Percentiles rank a stretch among this genome's conserved stretches.
Evolutionary conservation across 2,797 vertebrate genomes (phyloP).

Genomic region (Chaetophractus vellerosus): DNA sequence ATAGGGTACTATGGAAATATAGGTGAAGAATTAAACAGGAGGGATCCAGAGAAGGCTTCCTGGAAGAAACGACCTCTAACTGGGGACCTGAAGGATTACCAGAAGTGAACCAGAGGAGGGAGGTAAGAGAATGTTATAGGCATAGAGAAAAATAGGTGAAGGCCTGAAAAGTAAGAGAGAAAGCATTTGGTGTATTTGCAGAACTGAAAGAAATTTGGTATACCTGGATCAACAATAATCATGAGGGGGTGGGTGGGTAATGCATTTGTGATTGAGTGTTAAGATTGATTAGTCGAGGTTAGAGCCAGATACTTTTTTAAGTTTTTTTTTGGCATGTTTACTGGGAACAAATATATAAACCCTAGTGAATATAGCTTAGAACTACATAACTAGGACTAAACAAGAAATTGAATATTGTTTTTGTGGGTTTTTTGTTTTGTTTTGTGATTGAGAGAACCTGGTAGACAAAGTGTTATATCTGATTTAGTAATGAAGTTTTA

Average conservation of each 20-base stretch:
- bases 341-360: slow-evolving; percentile 16
- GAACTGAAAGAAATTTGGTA: slow-evolving; percentile 53
- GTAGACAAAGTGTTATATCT: not conserved
- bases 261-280: slow-evolving; percentile 43
- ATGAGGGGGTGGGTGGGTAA: too few relatives aligned
- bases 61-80: slow-evolving; percentile 6
- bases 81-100: slow-evolving; percentile 46
- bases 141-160: not conserved
- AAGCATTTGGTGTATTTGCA: not conserved
- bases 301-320: slow-evolving; percentile 21
- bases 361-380: not conserved
- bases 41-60: not conserved
- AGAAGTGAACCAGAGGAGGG: not conserved
- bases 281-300: slow-evolving; percentile 35
- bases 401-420: slow-evolving; percentile 44
- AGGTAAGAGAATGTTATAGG: not conserved
- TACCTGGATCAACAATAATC: not conserved
- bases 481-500: slow-evolving; percentile 49
- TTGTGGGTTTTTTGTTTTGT: not conserved
- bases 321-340: not conserved
- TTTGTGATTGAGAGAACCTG: slow-evolving; percentile 1
- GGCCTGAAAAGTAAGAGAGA: not conserved
- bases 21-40: slow-evolving; percentile 41
- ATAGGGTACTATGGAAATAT: not conserved
- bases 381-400: slow-evolving; percentile 31